A percentile compares a stretch with the other conserved stretches of the same genome.
phyloP scores from a whole-genome alignment of 2,797 vertebrate species.

The Sebastes minor region DNA sequence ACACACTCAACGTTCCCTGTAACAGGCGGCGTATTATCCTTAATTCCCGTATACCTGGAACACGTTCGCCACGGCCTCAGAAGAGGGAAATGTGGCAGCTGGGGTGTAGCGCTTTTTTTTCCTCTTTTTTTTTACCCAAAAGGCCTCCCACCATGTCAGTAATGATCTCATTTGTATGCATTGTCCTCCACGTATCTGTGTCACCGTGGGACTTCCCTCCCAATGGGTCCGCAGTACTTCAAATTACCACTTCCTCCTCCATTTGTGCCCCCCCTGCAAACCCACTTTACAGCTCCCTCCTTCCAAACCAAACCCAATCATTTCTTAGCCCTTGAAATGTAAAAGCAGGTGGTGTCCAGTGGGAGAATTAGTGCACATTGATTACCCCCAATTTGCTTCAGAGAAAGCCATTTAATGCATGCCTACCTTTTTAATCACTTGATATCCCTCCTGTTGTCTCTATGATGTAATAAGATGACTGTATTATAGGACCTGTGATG shows the following conservation, averaged over 20 bases:
- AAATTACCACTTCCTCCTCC: slow-evolving; percentile 48
- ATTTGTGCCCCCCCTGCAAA: not conserved
- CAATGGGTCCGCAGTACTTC: slow-evolving; percentile 47
- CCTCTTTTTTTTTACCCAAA: slow-evolving; percentile 21
- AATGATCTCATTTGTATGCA: slow-evolving; percentile 82
- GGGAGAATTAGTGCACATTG: slow-evolving; percentile 57
- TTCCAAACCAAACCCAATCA: slow-evolving; percentile 26
- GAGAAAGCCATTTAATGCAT: slow-evolving; percentile 25
- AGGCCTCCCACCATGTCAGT: slow-evolving; percentile 58
- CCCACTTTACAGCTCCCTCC: slow-evolving; percentile 9
- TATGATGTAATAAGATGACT: slow-evolving; percentile 19
- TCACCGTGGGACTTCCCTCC: slow-evolving; percentile 59
- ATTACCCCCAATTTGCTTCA: slow-evolving; percentile 51
- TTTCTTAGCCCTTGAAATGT: slow-evolving; percentile 53
- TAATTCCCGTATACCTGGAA: slow-evolving; percentile 29
- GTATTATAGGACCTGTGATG: not conserved
- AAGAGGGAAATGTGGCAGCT: slow-evolving; percentile 9
- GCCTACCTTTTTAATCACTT: slow-evolving; percentile 32
- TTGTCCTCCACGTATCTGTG: slow-evolving; percentile 69
- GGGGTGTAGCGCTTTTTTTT: not conserved
- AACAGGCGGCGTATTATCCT: slow-evolving; percentile 18
- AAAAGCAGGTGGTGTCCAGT: slow-evolving; percentile 80
- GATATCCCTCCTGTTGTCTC: slow-evolving; percentile 17
- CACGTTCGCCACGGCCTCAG: slow-evolving; percentile 1
- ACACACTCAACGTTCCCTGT: not conserved